Conservation (phyloP, 2,888 invertebrate species). For the Cryptus armator region DNA sequence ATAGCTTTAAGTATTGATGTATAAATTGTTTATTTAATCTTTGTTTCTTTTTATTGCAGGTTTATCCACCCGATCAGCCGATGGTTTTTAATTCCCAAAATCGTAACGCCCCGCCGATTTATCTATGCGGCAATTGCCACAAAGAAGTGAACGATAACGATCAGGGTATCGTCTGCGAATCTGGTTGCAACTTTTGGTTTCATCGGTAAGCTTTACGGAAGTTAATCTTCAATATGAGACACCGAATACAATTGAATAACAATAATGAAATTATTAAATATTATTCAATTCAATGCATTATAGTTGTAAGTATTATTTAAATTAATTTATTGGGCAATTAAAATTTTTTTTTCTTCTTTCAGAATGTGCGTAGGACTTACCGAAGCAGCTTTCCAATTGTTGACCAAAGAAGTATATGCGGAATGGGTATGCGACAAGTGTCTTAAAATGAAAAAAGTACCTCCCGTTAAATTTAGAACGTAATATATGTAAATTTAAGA, state of each 20-base stretch:
- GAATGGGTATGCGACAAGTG: conserved; percentile 99
- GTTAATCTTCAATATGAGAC: background rate
- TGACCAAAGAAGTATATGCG: conserved; percentile 97
- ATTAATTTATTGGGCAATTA: background rate
- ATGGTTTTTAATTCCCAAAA: conserved; percentile 99
- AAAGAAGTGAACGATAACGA: conserved; percentile 99
- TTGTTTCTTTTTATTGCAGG: conserved; percentile 79
- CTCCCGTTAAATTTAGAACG: conserved; percentile 98
- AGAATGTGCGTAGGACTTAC: conserved; percentile 97
- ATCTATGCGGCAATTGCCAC: conserved; percentile 98
- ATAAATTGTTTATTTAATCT: conserved; percentile 2
- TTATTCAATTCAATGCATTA: background rate
- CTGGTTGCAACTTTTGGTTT: conserved; percentile 99
- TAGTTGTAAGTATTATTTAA: too few species aligned
- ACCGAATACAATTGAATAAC: background rate
- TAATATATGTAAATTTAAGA: conserved; percentile 85
- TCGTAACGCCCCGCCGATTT: conserved; percentile 98
- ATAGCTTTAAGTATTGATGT: background rate
- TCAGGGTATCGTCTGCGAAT: conserved; percentile 98
- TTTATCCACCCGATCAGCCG: conserved; percentile 97
- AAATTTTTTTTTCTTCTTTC: conserved; percentile 80
- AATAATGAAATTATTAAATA: background rate
- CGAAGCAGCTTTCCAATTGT: conserved; percentile 96
- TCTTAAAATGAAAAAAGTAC: conserved; percentile 96
- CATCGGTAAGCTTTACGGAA: conserved; percentile 90